Conservation (phyloP, 92 coral and sea anemone genomes). For the Bergia sp. region DNA sequence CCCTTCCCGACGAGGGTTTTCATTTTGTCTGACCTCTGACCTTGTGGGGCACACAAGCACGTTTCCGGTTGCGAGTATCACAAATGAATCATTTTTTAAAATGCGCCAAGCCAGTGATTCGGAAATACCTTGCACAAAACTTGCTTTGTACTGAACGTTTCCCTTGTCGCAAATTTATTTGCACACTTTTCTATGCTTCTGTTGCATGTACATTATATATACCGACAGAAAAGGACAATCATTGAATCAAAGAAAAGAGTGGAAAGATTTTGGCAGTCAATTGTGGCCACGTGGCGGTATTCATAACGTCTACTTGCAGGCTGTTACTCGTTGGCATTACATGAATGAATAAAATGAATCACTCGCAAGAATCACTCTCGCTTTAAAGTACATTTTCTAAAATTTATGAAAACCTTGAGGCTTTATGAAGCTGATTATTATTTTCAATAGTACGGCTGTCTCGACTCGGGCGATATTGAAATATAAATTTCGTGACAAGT, state of each 20-base stretch:
- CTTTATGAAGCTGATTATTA: not conserved
- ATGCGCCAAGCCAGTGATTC: not conserved
- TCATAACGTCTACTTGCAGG: not conserved
- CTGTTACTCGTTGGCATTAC: not conserved
- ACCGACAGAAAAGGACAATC: not conserved
- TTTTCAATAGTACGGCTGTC: too few relatives aligned
- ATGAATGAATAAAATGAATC: not conserved
- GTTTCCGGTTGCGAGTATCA: too few relatives aligned
- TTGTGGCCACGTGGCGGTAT: constrained; percentile 3
- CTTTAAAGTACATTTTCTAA: not conserved
- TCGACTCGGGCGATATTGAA: too few relatives aligned
- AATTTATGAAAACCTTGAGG: not conserved
- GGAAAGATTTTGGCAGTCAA: not conserved
- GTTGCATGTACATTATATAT: not conserved
- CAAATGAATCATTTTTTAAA: too few relatives aligned
- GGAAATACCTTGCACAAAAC: not conserved
- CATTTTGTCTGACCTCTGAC: not conserved
- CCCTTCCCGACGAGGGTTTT: not conserved
- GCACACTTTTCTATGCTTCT: not conserved
- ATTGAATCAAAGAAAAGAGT: not conserved
- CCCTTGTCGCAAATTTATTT: not conserved
- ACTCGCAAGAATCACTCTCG: not conserved
- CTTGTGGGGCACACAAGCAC: not conserved
- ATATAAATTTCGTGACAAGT: too few relatives aligned
- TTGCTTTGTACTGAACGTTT: not conserved